A percentile compares a stretch with the other conserved stretches of the same genome.
These are phyloP conservation scores for Neopipo cinnamomea DNA, from an alignment of 2,113 vertebrate species.

Conservation along the genomic window DNA sequence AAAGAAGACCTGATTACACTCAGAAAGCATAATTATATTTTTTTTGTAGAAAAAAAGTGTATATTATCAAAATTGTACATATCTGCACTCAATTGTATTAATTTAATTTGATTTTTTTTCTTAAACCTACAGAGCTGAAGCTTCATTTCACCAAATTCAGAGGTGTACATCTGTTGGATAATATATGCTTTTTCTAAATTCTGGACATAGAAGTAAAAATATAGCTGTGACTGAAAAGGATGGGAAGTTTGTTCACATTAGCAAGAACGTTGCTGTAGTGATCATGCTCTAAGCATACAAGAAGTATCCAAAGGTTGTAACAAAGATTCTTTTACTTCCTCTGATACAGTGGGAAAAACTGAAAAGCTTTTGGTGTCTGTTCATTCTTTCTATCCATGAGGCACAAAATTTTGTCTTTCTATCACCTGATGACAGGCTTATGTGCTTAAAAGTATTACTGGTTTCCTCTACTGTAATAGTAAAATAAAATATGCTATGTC, in stretches of 20 bases:
- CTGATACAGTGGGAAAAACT: background rate
- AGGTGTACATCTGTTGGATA: background rate
- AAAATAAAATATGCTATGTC: background rate
- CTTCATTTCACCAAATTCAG: background rate
- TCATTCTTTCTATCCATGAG: background rate
- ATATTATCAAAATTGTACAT: background rate
- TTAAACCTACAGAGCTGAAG: background rate
- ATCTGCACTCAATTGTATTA: background rate
- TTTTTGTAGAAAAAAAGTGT: background rate
- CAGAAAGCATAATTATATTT: background rate
- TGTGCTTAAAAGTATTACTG: background rate
- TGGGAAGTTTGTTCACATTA: background rate
- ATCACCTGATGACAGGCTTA: background rate
- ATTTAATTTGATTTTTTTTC: background rate
- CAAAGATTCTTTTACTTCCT: background rate
- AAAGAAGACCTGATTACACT: background rate
- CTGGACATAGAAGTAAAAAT: background rate
- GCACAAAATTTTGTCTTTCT: background rate
- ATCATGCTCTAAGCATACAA: background rate
- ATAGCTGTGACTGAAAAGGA: background rate
- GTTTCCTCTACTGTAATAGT: background rate
- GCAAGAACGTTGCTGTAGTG: background rate
- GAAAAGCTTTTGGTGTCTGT: background rate
- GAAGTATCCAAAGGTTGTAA: background rate
- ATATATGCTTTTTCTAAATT: background rate